Base-by-base conservation (phyloP, 2,113 vertebrate genomes). In the Thinocorus orbignyianus region DNA sequence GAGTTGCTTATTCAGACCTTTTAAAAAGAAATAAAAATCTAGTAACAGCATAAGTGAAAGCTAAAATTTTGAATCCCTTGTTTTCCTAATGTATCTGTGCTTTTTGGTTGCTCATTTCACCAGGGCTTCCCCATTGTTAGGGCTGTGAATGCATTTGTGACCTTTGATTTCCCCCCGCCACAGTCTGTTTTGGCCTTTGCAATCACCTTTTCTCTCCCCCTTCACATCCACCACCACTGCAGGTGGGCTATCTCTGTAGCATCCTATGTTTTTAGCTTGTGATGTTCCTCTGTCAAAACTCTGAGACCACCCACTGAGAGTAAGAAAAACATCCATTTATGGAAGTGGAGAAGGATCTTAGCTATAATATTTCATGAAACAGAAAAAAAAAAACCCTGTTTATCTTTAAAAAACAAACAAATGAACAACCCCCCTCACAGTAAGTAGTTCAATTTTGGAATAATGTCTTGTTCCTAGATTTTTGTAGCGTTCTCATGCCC, bases 311-410 rank as follows among this genome's bases (percentile, higher is more conserved):
- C 97, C 96, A 97, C 95, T 35, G 90, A 96, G 96, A 96, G 61
- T 65, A 96, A 97, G 94, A 92, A 96, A 97, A 97, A 95, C 92
- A 97, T 88, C 97, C 95, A 96, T 97, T 97, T 97, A 97, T 97
- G 97, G 95, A 91, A 97, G 84, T 25, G 42, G 69, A 96, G 87
- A 93, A 88, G 78, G 93, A 96, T 95, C 93, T 90, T 71, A 79
- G 91, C 82, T 97, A 82, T 93, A 96, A 96, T 95, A 95, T 94
- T 96, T 95, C 95, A 96, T 94, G 81, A 81, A 94, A 96, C 77
- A 61, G 89, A 61, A 28, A 6, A 39, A 88, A 94, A 95, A 74
- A 23, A 2, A 0, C 0, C 6, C 30, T 89, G 90, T 95, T 97
- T 97, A 88, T 94, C 87, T 94, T 94, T 81, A 79, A 93, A 92